These are phyloP conservation scores for Crenuchus spilurus DNA, from an alignment of 2,797 vertebrate genomes.

Conservation along the genomic window DNA sequence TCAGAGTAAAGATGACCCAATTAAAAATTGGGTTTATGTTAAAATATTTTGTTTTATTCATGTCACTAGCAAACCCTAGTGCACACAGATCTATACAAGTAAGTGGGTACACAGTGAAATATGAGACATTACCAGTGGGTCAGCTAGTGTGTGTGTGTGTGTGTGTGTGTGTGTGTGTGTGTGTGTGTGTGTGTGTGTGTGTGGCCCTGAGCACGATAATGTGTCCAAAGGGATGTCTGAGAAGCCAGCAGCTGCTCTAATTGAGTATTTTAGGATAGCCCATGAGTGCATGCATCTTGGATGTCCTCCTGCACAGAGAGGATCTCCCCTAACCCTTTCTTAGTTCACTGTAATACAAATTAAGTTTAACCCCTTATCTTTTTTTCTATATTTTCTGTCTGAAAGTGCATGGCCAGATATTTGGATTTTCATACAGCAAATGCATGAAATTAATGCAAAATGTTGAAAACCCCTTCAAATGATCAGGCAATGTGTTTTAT, in stretches of 20 bases:
- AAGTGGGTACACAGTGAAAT: constrained; percentile 13
- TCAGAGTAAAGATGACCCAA: no score
- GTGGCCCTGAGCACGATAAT: not conserved
- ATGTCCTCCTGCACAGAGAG: not conserved
- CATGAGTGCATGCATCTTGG: not conserved
- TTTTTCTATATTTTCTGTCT: no score
- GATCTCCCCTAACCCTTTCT: not conserved
- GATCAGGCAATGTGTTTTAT: no score
- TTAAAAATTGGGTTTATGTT: no score
- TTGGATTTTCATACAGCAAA: no score
- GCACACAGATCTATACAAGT: not conserved
- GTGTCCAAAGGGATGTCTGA: constrained; percentile 22
- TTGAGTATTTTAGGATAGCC: constrained; percentile 20
- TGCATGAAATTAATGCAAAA: no score
- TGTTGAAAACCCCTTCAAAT: no score
- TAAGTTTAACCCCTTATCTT: no score
- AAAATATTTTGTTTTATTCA: no score
- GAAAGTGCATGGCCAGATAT: no score
- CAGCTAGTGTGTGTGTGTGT: constrained; percentile 35
- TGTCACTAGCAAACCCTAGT: no score
- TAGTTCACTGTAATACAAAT: no score
- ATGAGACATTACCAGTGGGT: constrained; percentile 33
- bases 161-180: constrained; percentile 26
- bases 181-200: constrained; percentile 14
- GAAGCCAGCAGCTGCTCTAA: constrained; percentile 35